A percentile compares a stretch with the other conserved stretches of the same genome.
phyloP scores from a whole-genome alignment of 2,113 vertebrate genomes.

The Microcebus jonahi region DNA sequence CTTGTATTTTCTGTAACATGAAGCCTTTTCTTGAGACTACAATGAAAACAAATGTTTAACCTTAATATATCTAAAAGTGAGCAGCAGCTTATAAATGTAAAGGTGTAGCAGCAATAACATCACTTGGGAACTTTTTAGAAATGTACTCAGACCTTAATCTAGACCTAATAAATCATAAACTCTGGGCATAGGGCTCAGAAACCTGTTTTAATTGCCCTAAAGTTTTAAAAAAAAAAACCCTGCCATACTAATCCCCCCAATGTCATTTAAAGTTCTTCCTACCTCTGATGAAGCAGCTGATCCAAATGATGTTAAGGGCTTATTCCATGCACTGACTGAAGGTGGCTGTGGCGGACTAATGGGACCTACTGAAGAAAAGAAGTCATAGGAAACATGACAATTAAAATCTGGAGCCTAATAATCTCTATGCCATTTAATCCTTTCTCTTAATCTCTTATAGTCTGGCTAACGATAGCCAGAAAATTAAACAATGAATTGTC shows the following conservation, averaged over 20 bases:
- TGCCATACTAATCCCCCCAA: not conserved
- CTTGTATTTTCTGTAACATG: not conserved
- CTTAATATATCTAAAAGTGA: not conserved
- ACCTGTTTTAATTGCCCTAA: not conserved
- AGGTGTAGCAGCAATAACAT: not conserved
- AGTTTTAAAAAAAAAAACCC: not conserved
- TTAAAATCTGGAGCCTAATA: not conserved
- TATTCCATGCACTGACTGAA: conserved; percentile 99
- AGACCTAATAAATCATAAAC: not conserved
- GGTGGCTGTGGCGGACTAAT: conserved; percentile 98
- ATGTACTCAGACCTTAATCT: not conserved
- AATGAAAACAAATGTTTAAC: not conserved
- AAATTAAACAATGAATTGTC: not conserved
- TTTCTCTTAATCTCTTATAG: not conserved
- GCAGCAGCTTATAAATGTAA: not conserved
- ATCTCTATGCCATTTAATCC: not conserved
- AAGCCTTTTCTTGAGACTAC: not conserved
- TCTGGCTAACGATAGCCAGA: not conserved
- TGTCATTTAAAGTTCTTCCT: conserved; percentile 53
- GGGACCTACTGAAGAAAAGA: conserved; percentile 91
- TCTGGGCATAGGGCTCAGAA: not conserved
- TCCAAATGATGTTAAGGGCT: conserved; percentile 97
- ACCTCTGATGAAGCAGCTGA: conserved; percentile 92
- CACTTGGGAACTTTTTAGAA: not conserved
- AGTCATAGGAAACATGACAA: not conserved